Percentiles rank a stretch among this genome's conserved stretches.
Conservation (phyloP, 2,113 vertebrate genomes). For the Dolichallabes microphthalmus region DNA sequence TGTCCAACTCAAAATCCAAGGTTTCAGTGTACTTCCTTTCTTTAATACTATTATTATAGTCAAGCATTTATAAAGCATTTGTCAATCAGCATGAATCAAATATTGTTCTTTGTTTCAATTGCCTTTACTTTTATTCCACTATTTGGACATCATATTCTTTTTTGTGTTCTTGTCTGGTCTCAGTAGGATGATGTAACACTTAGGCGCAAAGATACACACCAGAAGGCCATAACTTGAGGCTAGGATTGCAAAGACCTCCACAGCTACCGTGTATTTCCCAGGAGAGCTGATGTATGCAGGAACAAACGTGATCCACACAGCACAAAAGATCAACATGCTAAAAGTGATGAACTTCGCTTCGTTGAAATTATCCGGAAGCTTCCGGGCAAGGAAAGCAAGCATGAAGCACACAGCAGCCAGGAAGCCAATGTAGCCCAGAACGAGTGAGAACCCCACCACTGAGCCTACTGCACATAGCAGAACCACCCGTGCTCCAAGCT, state of each 20-base stretch:
- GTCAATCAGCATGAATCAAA: too few relatives aligned
- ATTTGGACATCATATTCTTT: constrained; percentile 62
- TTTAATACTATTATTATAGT: too few relatives aligned
- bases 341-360: constrained; percentile 65
- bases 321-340: constrained; percentile 67
- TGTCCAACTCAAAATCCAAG: too few relatives aligned
- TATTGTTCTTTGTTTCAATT: background rate
- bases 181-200: constrained; percentile 59
- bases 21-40: too few relatives aligned
- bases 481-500: constrained; percentile 56
- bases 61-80: background rate
- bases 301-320: constrained; percentile 57
- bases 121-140: background rate
- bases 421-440: constrained; percentile 62
- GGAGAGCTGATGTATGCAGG: constrained; percentile 59
- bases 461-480: constrained; percentile 63
- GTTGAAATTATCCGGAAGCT: constrained; percentile 64
- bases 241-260: constrained; percentile 61
- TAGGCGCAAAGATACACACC: constrained; percentile 59
- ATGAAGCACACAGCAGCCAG: constrained; percentile 60
- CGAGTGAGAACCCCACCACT: constrained; percentile 53
- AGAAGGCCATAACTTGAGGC: constrained; percentile 61
- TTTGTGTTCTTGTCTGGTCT: constrained; percentile 66
- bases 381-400: constrained; percentile 58
- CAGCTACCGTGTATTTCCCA: constrained; percentile 55